phyloP scores from a whole-genome alignment of 1,140 invertebrate species.

The Lepeophtheirus salmonis region DNA sequence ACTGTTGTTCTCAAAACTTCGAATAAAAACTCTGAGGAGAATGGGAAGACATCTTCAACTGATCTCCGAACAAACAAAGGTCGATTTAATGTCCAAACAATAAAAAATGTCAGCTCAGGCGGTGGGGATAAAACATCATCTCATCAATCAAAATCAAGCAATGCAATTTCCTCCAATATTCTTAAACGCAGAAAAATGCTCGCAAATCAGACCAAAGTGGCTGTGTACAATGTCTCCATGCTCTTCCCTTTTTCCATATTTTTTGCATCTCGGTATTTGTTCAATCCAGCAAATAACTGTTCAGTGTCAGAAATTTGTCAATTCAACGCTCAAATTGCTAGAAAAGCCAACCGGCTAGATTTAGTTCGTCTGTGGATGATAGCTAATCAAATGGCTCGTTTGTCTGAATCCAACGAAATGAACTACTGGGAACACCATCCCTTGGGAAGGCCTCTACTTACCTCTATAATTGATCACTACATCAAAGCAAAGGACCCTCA shows the following conservation, averaged over 20 bases:
- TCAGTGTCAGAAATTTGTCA: not conserved
- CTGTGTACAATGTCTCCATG: not conserved
- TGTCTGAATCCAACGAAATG: not conserved
- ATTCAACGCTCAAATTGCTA: not conserved
- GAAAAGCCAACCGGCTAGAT: not conserved
- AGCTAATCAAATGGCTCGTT: not conserved
- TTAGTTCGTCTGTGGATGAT: slow-evolving; percentile 3
- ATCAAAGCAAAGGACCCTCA: not conserved
- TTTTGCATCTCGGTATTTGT: not conserved
- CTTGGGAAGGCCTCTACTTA: slow-evolving; percentile 2
- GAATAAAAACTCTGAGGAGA: slow-evolving; percentile 4
- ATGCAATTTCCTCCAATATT: not conserved
- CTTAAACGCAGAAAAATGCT: not conserved
- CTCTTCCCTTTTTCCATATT: not conserved
- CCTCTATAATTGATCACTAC: not conserved
- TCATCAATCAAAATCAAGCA: not conserved
- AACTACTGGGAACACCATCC: not conserved
- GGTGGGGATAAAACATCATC: not conserved
- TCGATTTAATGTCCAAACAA: not conserved
- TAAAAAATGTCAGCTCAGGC: not conserved
- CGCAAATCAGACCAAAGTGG: not conserved
- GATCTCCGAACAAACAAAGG: slow-evolving; percentile 1
- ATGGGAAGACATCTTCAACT: not conserved
- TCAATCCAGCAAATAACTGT: not conserved
- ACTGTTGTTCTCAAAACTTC: not conserved